Conservation (phyloP, 2,797 vertebrate genomes). For the Typhlichthys subterraneus region DNA sequence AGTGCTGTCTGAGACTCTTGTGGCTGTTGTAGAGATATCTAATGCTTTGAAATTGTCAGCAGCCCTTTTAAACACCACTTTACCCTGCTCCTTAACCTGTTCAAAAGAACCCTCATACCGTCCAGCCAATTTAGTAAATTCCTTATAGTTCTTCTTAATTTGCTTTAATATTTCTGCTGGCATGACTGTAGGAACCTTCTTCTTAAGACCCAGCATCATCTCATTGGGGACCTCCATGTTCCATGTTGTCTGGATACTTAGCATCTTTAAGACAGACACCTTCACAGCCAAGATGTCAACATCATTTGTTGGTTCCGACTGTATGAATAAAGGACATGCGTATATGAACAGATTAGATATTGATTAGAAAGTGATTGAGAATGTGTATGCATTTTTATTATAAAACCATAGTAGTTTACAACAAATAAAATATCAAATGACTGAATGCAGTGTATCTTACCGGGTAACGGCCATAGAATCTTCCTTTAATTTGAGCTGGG, state of each 20-base stretch:
- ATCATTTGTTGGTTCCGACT: constrained; percentile 83
- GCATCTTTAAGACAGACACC: constrained; percentile 67
- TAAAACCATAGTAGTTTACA: neutral
- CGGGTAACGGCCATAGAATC: constrained; percentile 80
- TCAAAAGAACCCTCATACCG: constrained; percentile 63
- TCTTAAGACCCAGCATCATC: constrained; percentile 76
- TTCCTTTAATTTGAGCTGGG: constrained; percentile 62
- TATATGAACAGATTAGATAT: too few species aligned
- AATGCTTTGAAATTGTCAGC: constrained; percentile 63
- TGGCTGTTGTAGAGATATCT: constrained; percentile 59
- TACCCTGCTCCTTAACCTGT: constrained; percentile 62
- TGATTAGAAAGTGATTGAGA: too few species aligned
- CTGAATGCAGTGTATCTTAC: constrained; percentile 71
- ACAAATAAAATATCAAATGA: constrained; percentile 11
- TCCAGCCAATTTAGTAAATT: constrained; percentile 54
- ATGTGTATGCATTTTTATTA: too few species aligned
- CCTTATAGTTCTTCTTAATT: constrained; percentile 53
- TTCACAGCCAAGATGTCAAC: constrained; percentile 81
- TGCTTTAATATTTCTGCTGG: constrained; percentile 64
- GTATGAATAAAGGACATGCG: constrained; percentile 33
- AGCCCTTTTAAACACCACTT: constrained; percentile 69
- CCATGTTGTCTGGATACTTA: constrained; percentile 84
- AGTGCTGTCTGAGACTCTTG: constrained; percentile 64
- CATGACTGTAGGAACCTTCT: constrained; percentile 74
- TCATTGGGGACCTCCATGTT: constrained; percentile 80